These are phyloP conservation scores for Peromyscus californicus DNA, from an alignment of 2,113 vertebrate species.

Conservation along the genomic window DNA sequence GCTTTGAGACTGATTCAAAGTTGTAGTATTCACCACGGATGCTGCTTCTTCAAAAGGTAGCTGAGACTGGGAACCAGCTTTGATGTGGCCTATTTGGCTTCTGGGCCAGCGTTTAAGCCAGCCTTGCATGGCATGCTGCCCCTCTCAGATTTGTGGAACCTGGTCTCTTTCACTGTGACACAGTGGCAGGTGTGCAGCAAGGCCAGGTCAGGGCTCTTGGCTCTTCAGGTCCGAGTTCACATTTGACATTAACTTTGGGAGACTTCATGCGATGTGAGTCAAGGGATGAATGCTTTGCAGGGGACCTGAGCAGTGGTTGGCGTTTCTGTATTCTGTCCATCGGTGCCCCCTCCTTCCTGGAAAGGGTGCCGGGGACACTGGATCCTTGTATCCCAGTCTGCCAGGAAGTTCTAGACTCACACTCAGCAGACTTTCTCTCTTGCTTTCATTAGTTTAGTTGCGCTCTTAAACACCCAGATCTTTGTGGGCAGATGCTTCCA, in stretches of 20 bases:
- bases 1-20: not conserved
- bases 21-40: not conserved
- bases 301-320: conserved; percentile 4
- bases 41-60: not conserved
- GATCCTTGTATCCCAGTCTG: not conserved
- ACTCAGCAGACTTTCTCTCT: not conserved
- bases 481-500: not conserved
- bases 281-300: not conserved
- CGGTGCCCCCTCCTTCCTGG: not conserved
- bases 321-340: conserved; percentile 21
- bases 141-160: not conserved
- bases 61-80: not conserved
- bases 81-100: not conserved
- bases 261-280: not conserved
- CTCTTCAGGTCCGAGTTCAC: not conserved
- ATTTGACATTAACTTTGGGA: not conserved
- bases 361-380: not conserved
- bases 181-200: not conserved
- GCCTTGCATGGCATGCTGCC: not conserved
- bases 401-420: not conserved
- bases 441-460: not conserved
- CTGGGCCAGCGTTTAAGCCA: not conserved
- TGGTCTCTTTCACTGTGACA: not conserved
- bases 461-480: not conserved
- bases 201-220: not conserved